Base-by-base conservation (phyloP, 2,797 vertebrate genomes). In the Megalops cyprinoides region DNA sequence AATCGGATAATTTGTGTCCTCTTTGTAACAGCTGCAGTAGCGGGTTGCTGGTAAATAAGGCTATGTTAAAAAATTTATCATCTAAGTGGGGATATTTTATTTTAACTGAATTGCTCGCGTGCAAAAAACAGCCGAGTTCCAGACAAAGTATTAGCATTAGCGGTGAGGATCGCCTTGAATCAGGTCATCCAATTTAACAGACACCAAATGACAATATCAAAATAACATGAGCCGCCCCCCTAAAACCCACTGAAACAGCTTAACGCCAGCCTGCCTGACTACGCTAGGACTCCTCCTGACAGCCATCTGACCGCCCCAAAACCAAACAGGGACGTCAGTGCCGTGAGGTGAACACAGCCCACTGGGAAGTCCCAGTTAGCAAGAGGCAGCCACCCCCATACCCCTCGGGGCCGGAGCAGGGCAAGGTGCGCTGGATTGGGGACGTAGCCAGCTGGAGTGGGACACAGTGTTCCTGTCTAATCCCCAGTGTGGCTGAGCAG, bases 151-250 rank as follows among this genome's bases (percentile, higher is more conserved):
- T 44, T n/a, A 71, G 39, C 8, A 20, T 44, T 23, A n/a, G n/a
- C n/a, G n/a, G n/a, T n/a, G 20, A 71, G 39, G 44, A 39, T 39
- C 25, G 44, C 67, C 44, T 44, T 12, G 44, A 44, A 39, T 15
- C 67, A 71, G 67, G 39, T n/a, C 37, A 71, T 69, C 67, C 39
- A 14, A n/a, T 71, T 71, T 71, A n/a, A 71, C 8, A n/a, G 39
- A 71, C n/a, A n/a, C 44, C 6, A 71, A 18, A 42, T 44, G 8
- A 3, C 23, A 10, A 71, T 44, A 39, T 39, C n/a, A 65, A 18
- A 65, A 37, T 15, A 34, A 44, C 7, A 71, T 44, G 9, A 69
- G 20, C 69, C 23, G 10, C 10, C 31, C 34, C 62, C 31, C 25
- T 67, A 62, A n/a, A n/a, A 62, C 31, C 34, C 28, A 67, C 15